A percentile compares a stretch with the other conserved stretches of the same genome.
These are phyloP conservation scores for Tor tambroides DNA, from an alignment of 2,113 vertebrate species.

Conservation along the genomic window DNA sequence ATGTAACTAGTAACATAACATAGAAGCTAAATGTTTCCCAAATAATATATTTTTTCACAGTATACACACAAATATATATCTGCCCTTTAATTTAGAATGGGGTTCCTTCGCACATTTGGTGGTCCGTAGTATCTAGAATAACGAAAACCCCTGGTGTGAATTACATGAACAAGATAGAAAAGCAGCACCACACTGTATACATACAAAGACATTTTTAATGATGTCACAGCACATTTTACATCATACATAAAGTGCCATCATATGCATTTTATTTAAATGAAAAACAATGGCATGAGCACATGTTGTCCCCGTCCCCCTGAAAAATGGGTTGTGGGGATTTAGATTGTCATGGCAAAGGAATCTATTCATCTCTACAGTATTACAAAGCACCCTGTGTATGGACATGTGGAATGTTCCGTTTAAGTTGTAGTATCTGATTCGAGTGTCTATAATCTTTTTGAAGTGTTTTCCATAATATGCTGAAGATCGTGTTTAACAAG, in stretches of 20 bases:
- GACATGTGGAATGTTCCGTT: constrained; percentile 56
- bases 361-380: constrained; percentile 50
- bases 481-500: constrained; percentile 21
- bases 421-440: background rate
- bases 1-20: no score
- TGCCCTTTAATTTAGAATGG: no score
- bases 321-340: constrained; percentile 51
- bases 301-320: constrained; percentile 61
- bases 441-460: constrained; percentile 8
- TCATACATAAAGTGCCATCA: constrained; percentile 74
- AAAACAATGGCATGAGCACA: constrained; percentile 66
- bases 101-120: background rate
- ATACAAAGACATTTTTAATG: constrained; percentile 60
- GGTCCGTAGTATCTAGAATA: background rate
- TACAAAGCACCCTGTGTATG: constrained; percentile 61
- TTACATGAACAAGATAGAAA: background rate
- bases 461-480: constrained; percentile 8
- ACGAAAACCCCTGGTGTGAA: background rate
- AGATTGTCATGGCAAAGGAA: constrained; percentile 74
- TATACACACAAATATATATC: no score
- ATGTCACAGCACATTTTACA: constrained; percentile 59
- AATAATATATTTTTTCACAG: no score
- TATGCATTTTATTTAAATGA: constrained; percentile 75
- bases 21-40: no score
- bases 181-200: constrained; percentile 16